A percentile compares a stretch with the other conserved stretches of the same genome.
phyloP scores from a whole-genome alignment of 1,140 invertebrate genomes.

The Ostrea edulis region DNA sequence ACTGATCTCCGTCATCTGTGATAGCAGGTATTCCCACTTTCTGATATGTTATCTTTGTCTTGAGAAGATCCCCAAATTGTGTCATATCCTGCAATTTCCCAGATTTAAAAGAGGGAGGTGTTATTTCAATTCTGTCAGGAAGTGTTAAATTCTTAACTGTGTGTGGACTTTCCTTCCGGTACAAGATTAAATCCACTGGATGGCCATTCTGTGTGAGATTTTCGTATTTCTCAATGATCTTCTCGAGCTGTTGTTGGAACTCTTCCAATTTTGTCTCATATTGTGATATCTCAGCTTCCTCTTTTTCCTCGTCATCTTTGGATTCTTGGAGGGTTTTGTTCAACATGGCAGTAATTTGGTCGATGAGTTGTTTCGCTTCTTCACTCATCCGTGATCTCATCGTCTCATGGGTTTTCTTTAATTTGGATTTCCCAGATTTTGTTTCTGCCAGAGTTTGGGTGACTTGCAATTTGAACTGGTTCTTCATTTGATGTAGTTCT shows the following conservation, averaged over 20 bases:
- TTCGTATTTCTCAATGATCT: neutral
- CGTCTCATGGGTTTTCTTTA: neutral
- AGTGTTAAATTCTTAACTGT: neutral
- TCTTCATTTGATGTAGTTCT: neutral
- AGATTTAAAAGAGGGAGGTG: neutral
- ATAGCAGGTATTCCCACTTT: neutral
- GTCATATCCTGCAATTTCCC: neutral
- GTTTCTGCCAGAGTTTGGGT: neutral
- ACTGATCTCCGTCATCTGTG: neutral
- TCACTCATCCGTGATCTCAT: neutral
- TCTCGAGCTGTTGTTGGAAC: neutral
- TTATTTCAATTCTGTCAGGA: neutral
- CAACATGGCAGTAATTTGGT: neutral
- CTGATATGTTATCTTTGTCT: neutral
- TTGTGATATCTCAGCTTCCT: neutral
- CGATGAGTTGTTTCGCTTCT: neutral
- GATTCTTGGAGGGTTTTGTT: neutral
- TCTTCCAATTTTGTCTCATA: neutral
- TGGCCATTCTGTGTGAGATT: neutral
- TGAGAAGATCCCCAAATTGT: neutral
- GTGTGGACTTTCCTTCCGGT: neutral
- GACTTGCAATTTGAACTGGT: neutral
- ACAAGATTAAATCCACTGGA: neutral
- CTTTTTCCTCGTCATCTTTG: neutral
- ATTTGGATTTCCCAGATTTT: neutral